These are phyloP conservation scores for Pararge aegeria DNA, from an alignment of 1,140 invertebrate species.

Conservation along the genomic window DNA sequence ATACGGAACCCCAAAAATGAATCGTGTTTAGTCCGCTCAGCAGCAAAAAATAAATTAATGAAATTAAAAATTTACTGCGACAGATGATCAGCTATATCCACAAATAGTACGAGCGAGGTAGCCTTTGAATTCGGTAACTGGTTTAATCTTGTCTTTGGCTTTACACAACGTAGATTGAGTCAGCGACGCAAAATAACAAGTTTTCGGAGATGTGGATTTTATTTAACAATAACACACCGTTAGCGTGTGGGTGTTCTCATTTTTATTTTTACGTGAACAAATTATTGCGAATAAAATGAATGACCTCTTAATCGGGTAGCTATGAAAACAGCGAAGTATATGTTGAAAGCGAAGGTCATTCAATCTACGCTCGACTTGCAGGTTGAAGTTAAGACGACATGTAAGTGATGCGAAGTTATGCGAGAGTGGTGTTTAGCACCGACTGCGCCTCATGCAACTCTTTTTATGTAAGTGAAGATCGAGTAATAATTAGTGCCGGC, in stretches of 20 bases:
- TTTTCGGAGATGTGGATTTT: slow-evolving; percentile 43
- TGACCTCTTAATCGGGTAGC: slow-evolving; percentile 4
- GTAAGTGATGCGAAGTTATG: slow-evolving; percentile 26
- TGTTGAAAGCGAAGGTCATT: slow-evolving; percentile 43
- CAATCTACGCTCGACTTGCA: slow-evolving; percentile 30
- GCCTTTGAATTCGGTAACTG: slow-evolving; percentile 35
- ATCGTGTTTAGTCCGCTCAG: slow-evolving; percentile 4
- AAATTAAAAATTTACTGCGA: neutral
- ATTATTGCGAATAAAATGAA: slow-evolving; percentile 1
- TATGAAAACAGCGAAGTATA: slow-evolving; percentile 20
- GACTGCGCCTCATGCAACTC: slow-evolving; percentile 28
- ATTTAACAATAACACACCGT: slow-evolving; percentile 67
- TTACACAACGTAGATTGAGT: slow-evolving; percentile 31
- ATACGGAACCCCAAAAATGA: neutral
- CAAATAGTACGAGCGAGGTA: neutral
- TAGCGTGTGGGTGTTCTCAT: slow-evolving; percentile 50
- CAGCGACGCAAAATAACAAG: slow-evolving; percentile 45
- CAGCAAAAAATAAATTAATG: neutral
- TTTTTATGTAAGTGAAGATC: slow-evolving; percentile 54
- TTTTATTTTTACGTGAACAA: neutral
- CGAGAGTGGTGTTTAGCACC: slow-evolving; percentile 26
- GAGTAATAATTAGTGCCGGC: slow-evolving; percentile 60
- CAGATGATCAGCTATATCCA: neutral
- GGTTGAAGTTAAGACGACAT: slow-evolving; percentile 23
- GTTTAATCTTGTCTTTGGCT: slow-evolving; percentile 34